These are phyloP conservation scores for Dichetophora obliterata DNA, from an alignment of 2,888 invertebrate genomes.

Conservation along the genomic window DNA sequence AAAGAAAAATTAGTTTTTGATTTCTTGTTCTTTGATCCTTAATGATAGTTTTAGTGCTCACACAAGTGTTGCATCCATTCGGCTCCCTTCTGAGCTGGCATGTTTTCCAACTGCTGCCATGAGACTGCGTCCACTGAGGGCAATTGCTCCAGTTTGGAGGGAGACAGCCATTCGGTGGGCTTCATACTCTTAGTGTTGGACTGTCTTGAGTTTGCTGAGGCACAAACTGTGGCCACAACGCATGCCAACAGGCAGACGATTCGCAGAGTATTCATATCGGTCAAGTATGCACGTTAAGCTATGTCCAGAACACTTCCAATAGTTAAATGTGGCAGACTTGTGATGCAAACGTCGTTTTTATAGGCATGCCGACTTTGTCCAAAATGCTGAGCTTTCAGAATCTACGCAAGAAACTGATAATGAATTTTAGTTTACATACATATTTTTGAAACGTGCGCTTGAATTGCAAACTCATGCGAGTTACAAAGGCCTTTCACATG, in stretches of 20 bases:
- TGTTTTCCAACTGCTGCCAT: slow-evolving; percentile 57
- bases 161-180: slow-evolving; percentile 61
- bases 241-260: slow-evolving; percentile 54
- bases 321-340: slow-evolving; percentile 52
- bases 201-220: slow-evolving; percentile 38
- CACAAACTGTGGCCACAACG: slow-evolving; percentile 54
- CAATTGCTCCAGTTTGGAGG: slow-evolving; percentile 54
- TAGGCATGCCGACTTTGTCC: neutral
- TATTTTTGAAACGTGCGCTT: too few species aligned
- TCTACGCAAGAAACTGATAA: neutral
- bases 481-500: too few species aligned
- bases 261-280: slow-evolving; percentile 57
- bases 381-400: neutral
- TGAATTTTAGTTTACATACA: too few species aligned
- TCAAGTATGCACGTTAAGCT: neutral
- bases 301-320: slow-evolving; percentile 35
- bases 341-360: slow-evolving; percentile 29
- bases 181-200: slow-evolving; percentile 46
- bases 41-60: slow-evolving; percentile 48
- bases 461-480: too few species aligned
- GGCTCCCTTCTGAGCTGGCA: slow-evolving; percentile 59
- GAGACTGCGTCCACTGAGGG: slow-evolving; percentile 58
- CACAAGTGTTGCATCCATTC: slow-evolving; percentile 57
- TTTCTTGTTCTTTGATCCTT: neutral
- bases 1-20: neutral